phyloP scores from a whole-genome alignment of 2,888 invertebrate genomes.

The Sminthurinus aureus region DNA sequence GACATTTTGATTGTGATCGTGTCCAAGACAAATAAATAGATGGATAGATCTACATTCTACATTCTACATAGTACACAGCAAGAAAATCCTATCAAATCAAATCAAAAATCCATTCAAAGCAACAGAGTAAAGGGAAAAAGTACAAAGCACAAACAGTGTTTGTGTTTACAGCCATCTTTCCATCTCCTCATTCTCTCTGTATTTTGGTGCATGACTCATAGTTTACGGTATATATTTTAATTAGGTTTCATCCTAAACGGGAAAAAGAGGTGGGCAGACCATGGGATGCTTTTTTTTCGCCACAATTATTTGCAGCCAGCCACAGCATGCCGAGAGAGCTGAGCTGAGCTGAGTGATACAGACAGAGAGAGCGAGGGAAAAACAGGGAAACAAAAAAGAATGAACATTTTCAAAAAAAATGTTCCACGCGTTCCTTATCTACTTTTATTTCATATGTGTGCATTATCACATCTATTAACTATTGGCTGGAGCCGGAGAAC shows the following conservation, averaged over 20 bases:
- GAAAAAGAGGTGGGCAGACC: constrained; percentile 58
- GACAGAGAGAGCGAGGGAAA: not conserved
- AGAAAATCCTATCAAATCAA: too few species aligned
- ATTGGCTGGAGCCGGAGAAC: too few species aligned
- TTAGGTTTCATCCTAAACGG: constrained; percentile 61
- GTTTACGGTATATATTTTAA: constrained; percentile 60
- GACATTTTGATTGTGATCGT: too few species aligned
- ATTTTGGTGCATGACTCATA: constrained; percentile 59
- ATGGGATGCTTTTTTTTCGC: constrained; percentile 41
- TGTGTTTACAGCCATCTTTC: constrained; percentile 24
- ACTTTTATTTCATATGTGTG: not conserved
- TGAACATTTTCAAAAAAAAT: constrained; percentile 28
- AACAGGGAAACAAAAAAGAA: constrained; percentile 20
- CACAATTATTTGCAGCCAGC: constrained; percentile 36
- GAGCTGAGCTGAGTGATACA: not conserved
- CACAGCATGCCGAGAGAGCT: not conserved
- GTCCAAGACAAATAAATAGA: too few species aligned
- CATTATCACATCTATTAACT: not conserved
- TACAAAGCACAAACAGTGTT: too few species aligned
- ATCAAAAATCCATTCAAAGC: too few species aligned
- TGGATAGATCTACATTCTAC: too few species aligned
- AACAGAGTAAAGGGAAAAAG: not conserved
- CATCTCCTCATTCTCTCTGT: constrained; percentile 25
- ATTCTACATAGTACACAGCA: too few species aligned
- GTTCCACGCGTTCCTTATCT: constrained; percentile 26